A percentile compares a stretch with the other conserved stretches of the same genome.
Conservation (phyloP, 2,113 vertebrate genomes). For the Epinephelus fuscoguttatus region DNA sequence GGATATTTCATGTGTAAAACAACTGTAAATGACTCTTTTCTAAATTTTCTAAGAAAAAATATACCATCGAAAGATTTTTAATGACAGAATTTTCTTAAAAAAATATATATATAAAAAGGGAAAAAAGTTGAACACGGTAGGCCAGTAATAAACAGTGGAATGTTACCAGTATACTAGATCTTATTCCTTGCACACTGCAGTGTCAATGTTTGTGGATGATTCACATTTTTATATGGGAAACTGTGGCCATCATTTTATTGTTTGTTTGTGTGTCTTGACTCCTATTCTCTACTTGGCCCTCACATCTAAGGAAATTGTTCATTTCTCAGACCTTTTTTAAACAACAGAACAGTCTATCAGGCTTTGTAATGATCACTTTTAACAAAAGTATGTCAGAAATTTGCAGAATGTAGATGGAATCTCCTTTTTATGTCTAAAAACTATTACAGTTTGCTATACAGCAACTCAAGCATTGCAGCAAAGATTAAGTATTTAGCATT, state of each 20-base stretch:
- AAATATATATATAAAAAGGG: conserved; percentile 76
- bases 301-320: conserved; percentile 34
- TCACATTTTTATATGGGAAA: conserved; percentile 61
- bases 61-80: conserved; percentile 79
- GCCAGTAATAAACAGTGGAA: conserved; percentile 84
- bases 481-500: conserved; percentile 43
- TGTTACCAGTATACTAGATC: conserved; percentile 79
- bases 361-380: conserved; percentile 50
- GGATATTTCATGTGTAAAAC: conserved; percentile 80
- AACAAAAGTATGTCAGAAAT: conserved; percentile 42
- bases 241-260: conserved; percentile 51
- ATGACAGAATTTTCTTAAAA: conserved; percentile 78
- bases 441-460: conserved; percentile 23
- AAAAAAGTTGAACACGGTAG: conserved; percentile 77
- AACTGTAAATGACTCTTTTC: conserved; percentile 84
- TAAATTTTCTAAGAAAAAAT: conserved; percentile 84
- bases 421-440: conserved; percentile 24
- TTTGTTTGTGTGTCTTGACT: conserved; percentile 54
- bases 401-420: conserved; percentile 21
- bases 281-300: conserved; percentile 30
- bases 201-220: conserved; percentile 70
- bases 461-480: conserved; percentile 23
- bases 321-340: conserved; percentile 34
- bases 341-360: conserved; percentile 37
- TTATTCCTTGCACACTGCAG: conserved; percentile 73